phyloP scores from a whole-genome alignment of 2,797 vertebrate genomes.

The Myioborus miniatus region DNA sequence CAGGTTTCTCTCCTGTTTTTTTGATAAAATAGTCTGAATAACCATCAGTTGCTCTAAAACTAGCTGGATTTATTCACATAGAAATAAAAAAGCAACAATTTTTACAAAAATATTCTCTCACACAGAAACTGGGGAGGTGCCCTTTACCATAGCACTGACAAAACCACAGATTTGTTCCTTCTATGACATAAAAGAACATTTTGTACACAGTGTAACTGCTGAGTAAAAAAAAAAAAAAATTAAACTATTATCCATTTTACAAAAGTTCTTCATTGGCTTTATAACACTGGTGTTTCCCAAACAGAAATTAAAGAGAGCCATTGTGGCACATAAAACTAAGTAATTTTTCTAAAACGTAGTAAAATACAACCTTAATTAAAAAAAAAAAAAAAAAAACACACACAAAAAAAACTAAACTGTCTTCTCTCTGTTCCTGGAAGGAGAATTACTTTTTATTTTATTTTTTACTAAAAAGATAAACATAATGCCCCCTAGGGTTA shows the following conservation, averaged over 20 bases:
- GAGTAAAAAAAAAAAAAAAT: not conserved
- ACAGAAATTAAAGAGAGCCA: not conserved
- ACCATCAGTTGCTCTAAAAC: not conserved
- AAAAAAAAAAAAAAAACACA: not conserved
- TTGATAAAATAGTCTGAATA: not conserved
- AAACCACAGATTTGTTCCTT: not conserved
- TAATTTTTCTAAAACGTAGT: not conserved
- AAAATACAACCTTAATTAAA: not conserved
- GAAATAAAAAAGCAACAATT: not conserved
- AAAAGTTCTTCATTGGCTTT: not conserved
- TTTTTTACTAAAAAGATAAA: not conserved
- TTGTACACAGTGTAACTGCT: not conserved
- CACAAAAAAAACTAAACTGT: no score
- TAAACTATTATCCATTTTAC: not conserved
- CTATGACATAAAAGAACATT: not conserved
- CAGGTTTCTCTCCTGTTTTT: not conserved
- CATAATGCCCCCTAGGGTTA: not conserved
- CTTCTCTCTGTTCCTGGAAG: not conserved
- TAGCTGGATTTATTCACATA: not conserved
- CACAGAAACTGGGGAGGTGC: not conserved
- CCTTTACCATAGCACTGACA: not conserved
- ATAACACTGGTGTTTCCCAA: not conserved
- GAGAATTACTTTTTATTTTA: not conserved
- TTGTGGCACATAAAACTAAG: not conserved
- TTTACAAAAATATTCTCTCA: not conserved